Percentiles rank a stretch among this genome's conserved stretches.
phyloP scores from a whole-genome alignment of 2,888 invertebrate genomes.

The Neocrepidodera transversa region DNA sequence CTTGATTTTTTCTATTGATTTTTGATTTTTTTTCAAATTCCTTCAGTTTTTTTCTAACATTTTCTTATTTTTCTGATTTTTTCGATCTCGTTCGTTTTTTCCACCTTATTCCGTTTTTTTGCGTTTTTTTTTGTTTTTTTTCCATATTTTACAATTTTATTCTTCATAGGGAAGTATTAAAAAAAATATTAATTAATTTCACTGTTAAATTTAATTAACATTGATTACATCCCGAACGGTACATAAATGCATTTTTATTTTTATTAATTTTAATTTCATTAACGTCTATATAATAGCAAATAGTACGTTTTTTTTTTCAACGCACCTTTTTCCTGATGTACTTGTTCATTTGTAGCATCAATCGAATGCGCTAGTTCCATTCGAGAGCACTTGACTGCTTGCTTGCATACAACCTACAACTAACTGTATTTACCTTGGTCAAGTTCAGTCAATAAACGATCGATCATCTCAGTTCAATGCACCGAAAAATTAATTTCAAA shows the following conservation, averaged over 20 bases:
- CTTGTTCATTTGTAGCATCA: not conserved
- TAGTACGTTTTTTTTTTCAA: not conserved
- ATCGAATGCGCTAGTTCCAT: conserved; percentile 24
- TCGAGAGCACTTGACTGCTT: conserved; percentile 23
- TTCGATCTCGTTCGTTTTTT: no score
- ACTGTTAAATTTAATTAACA: no score
- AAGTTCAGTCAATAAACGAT: conserved; percentile 28
- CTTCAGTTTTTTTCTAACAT: no score
- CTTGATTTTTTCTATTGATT: no score
- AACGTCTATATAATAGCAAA: not conserved
- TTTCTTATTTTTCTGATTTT: no score
- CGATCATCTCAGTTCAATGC: conserved; percentile 26
- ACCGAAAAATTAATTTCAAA: conserved; percentile 21
- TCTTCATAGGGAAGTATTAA: no score
- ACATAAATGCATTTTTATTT: not conserved
- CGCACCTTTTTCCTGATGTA: not conserved
- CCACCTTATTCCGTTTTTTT: no score
- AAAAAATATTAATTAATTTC: no score
- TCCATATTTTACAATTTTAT: no score
- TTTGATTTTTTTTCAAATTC: no score
- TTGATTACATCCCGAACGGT: not conserved
- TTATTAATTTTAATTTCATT: not conserved
- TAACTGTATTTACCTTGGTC: conserved; percentile 28
- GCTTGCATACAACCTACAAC: conserved; percentile 16
- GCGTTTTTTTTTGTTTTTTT: no score